Evolutionary conservation across 2,888 invertebrate genomes (phyloP).

Genomic region (Keiferia lycopersicella): DNA sequence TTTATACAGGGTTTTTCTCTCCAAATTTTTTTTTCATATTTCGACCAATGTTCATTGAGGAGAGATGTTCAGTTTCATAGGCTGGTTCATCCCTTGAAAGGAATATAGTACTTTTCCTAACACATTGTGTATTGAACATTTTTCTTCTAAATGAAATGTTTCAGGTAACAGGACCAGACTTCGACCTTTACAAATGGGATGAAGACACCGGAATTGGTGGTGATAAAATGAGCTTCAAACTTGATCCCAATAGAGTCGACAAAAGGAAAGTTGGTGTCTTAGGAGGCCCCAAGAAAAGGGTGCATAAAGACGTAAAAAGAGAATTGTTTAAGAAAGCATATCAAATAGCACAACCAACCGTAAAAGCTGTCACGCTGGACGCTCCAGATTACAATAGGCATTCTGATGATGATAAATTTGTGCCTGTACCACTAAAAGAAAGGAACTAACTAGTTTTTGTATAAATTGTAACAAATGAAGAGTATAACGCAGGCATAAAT

Average conservation of each 20-base stretch:
- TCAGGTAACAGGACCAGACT: conserved; percentile 34
- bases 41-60: no score
- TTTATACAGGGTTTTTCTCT: no score
- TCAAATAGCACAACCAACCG: conserved; percentile 35
- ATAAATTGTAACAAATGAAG: neutral
- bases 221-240: neutral
- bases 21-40: no score
- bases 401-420: conserved; percentile 46
- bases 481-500: neutral
- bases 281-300: conserved; percentile 14
- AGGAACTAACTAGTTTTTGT: conserved; percentile 17
- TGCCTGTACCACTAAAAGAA: conserved; percentile 56
- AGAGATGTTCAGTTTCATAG: no score
- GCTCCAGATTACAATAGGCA: conserved; percentile 36
- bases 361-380: conserved; percentile 32
- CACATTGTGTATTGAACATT: no score
- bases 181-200: conserved; percentile 15
- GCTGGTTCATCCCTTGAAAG: no score
- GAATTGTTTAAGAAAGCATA: conserved; percentile 31
- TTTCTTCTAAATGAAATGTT: no score
- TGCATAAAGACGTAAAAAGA: conserved; percentile 26
- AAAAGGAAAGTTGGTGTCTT: neutral
- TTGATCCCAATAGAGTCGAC: neutral
- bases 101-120: no score
- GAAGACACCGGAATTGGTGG: neutral